Evolutionary conservation across 2,797 vertebrate species (phyloP).

Genomic region (Notamacropus eugenii): DNA sequence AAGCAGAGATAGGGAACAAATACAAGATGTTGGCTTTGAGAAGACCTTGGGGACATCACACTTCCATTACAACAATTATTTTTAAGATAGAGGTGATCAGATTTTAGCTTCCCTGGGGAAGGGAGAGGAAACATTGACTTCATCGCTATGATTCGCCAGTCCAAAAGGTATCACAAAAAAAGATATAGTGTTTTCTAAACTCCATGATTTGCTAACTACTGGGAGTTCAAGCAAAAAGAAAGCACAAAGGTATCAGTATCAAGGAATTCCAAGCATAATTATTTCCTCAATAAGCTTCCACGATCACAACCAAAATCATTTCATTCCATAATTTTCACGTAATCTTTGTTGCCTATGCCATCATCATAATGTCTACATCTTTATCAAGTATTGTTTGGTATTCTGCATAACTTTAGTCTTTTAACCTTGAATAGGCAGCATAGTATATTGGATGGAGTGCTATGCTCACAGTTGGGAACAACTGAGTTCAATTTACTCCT

Average conservation of each 20-base stretch:
- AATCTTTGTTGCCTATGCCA: not conserved
- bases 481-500: no score
- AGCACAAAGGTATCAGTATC: not conserved
- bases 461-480: no score
- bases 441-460: no score
- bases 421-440: no score
- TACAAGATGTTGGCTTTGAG: not conserved
- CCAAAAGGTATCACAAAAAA: not conserved
- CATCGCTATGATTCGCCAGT: not conserved
- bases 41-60: not conserved
- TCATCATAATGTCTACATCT: no score
- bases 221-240: not conserved
- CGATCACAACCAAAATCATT: not conserved
- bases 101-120: conserved; percentile 10
- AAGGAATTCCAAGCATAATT: not conserved
- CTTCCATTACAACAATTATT: conserved; percentile 57
- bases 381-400: no score
- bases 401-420: no score
- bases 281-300: not conserved
- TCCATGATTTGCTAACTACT: not conserved
- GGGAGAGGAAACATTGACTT: not conserved
- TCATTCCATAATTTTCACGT: not conserved
- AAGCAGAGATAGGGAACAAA: conserved; percentile 7
- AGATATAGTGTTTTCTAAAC: not conserved
- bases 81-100: conserved; percentile 32